Evolutionary conservation across 2,113 vertebrate species (phyloP).

Genomic region (Seriola aureovittata): DNA sequence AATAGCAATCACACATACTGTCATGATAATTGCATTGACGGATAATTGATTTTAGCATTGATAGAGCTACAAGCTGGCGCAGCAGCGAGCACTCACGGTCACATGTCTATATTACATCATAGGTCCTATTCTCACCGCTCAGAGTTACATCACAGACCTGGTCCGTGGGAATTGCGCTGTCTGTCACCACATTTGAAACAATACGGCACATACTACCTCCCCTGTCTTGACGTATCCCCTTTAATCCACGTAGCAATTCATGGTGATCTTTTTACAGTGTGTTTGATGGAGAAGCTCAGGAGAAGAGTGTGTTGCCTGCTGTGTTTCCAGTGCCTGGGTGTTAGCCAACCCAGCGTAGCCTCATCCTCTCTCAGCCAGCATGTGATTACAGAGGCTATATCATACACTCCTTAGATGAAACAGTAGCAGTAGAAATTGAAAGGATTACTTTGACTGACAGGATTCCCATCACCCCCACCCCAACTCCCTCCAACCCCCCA

Average conservation of each 20-base stretch:
- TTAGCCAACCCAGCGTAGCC: conserved; percentile 52
- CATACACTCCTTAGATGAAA: conserved; percentile 68
- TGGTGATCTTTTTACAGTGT: conserved; percentile 19
- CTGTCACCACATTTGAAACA: conserved; percentile 4
- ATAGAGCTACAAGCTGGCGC: conserved; percentile 40
- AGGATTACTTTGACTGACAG: conserved; percentile 79
- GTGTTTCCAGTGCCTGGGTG: conserved; percentile 60
- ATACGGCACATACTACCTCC: neutral
- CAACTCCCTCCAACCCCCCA: conserved; percentile 25
- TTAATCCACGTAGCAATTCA: neutral
- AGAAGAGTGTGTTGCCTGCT: conserved; percentile 50
- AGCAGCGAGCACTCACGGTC: conserved; percentile 40
- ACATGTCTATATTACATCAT: conserved; percentile 47
- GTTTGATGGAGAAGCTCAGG: conserved; percentile 41
- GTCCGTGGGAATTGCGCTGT: neutral
- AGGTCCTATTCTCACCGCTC: neutral
- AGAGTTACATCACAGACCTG: conserved; percentile 3
- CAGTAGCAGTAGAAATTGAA: conserved; percentile 69
- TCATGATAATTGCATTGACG: conserved; percentile 78
- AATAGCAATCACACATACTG: conserved; percentile 45
- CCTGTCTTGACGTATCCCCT: neutral
- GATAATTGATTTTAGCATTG: conserved; percentile 78
- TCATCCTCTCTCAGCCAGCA: conserved; percentile 64
- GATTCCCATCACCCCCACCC: conserved; percentile 46
- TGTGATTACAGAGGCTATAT: conserved; percentile 71